phyloP scores from a whole-genome alignment of 2,888 invertebrate genomes.

The Xestoiulus laeticollis region DNA sequence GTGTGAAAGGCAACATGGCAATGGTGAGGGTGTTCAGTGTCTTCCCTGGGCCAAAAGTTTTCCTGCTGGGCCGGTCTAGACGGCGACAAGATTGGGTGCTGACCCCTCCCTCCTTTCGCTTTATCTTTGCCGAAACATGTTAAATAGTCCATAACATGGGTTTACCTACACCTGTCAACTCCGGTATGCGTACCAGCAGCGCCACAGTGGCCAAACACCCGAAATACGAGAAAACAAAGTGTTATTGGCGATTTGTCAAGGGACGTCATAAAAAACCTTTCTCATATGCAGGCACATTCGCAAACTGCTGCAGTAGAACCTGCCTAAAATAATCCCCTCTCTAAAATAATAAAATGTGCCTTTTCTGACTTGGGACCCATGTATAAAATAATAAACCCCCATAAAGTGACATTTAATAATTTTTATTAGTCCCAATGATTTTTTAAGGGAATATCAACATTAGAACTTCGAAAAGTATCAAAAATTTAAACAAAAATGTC shows the following conservation, averaged over 20 bases:
- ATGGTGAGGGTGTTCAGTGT: background rate
- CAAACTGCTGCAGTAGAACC: background rate
- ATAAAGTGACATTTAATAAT: too few species aligned
- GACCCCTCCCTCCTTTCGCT: background rate
- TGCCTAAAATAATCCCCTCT: too few species aligned
- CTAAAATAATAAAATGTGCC: too few species aligned
- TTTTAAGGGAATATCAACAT: too few species aligned
- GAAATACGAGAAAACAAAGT: background rate
- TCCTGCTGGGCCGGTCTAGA: conserved; percentile 46
- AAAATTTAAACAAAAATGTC: too few species aligned
- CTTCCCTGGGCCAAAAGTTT: background rate
- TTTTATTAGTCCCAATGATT: too few species aligned
- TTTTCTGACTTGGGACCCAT: too few species aligned
- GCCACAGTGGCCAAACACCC: background rate
- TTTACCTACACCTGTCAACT: background rate
- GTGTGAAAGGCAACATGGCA: background rate
- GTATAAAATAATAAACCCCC: too few species aligned
- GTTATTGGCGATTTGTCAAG: background rate
- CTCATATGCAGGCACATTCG: too few species aligned
- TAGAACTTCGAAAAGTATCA: too few species aligned
- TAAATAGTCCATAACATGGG: background rate
- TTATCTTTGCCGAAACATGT: background rate
- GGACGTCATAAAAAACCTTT: too few species aligned
- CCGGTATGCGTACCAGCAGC: background rate
- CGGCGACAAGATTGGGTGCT: conserved; percentile 46